Percentiles rank a stretch among this genome's conserved stretches.
Evolutionary conservation across 2,113 vertebrate species (phyloP).

Genomic region (Gasterosteus nipponicus): DNA sequence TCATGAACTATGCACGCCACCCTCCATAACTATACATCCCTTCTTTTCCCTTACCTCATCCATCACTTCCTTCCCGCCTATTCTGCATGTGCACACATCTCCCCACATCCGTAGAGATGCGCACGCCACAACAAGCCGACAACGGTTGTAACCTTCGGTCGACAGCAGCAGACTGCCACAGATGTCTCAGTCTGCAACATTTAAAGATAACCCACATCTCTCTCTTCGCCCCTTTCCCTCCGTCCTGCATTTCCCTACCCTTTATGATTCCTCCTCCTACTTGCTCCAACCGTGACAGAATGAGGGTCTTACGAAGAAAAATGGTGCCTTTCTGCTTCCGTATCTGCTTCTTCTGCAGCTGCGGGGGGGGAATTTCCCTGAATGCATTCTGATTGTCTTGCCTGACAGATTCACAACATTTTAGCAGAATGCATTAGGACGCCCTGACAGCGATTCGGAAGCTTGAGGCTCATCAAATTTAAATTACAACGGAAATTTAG

Average conservation of each 20-base stretch:
- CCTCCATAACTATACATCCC: neutral
- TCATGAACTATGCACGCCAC: neutral
- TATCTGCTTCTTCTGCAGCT: conserved; percentile 37
- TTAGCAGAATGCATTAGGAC: conserved; percentile 36
- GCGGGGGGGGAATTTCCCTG: conserved; percentile 37
- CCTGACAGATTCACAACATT: conserved; percentile 36
- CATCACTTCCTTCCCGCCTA: conserved; percentile 33
- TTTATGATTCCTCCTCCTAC: conserved; percentile 15
- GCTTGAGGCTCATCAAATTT: conserved; percentile 53
- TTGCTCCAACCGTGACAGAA: conserved; percentile 38
- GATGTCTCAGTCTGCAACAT: conserved; percentile 50
- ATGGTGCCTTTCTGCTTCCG: conserved; percentile 51
- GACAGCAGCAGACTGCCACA: conserved; percentile 29
- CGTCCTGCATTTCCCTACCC: conserved; percentile 30
- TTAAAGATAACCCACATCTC: conserved; percentile 61
- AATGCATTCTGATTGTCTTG: conserved; percentile 17
- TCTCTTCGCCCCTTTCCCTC: conserved; percentile 6
- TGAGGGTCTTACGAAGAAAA: conserved; percentile 66
- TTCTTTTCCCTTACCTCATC: conserved; percentile 18
- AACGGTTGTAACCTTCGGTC: conserved; percentile 36
- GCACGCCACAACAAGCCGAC: conserved; percentile 28
- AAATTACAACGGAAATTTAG: conserved; percentile 51
- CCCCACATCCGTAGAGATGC: neutral
- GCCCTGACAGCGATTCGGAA: conserved; percentile 15
- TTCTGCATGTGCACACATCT: conserved; percentile 14